Conservation (phyloP, 2,888 invertebrate genomes). For the Colletes collaris region DNA sequence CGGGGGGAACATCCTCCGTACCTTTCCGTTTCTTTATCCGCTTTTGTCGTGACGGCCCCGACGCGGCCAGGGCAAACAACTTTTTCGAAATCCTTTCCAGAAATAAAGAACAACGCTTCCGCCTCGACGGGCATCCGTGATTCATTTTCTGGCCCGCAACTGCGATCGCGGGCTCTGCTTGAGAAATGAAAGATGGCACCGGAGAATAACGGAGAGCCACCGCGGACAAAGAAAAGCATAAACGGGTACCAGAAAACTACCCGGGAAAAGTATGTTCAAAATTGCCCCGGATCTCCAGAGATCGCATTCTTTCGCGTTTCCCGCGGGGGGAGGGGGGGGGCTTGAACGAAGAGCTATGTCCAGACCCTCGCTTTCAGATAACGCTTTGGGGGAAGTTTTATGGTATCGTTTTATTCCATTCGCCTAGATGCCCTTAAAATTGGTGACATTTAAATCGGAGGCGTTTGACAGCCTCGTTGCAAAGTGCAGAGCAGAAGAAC, state of each 20-base stretch:
- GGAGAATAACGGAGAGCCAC: neutral
- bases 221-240: neutral
- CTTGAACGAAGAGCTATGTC: no score
- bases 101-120: slow-evolving; percentile 42
- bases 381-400: no score
- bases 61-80: slow-evolving; percentile 80
- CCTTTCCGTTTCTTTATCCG: slow-evolving; percentile 57
- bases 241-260: slow-evolving; percentile 1
- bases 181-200: slow-evolving; percentile 4
- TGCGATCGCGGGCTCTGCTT: slow-evolving; percentile 12
- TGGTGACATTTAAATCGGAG: no score
- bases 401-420: no score
- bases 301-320: no score
- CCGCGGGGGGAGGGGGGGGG: no score
- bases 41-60: slow-evolving; percentile 65
- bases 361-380: no score
- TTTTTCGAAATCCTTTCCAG: slow-evolving; percentile 77
- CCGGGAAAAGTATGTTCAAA: no score
- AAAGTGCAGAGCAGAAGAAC: no score
- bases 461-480: no score
- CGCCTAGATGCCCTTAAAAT: no score
- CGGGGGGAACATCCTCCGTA: slow-evolving; percentile 70
- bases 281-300: no score
- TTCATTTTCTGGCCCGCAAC: slow-evolving; percentile 17
- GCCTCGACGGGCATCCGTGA: slow-evolving; percentile 23